phyloP scores from a whole-genome alignment of 2,888 invertebrate genomes.

The Microctonus brassicae region DNA sequence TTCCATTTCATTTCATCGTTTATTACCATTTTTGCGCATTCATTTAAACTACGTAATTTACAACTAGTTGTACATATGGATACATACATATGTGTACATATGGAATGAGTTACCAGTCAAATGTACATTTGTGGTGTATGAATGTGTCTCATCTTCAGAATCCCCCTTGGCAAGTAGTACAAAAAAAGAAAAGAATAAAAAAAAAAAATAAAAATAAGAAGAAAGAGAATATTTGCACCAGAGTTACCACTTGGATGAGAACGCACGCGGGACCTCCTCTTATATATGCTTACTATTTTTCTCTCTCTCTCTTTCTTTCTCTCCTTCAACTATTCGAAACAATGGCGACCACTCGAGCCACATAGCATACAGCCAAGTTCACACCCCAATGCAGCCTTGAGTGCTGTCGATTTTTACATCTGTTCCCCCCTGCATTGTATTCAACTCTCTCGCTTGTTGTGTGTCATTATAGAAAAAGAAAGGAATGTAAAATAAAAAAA shows the following conservation, averaged over 20 bases:
- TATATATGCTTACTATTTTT: too few species aligned
- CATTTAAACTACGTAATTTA: conserved; percentile 3
- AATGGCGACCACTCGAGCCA: conserved; percentile 21
- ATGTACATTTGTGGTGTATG: background rate
- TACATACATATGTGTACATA: background rate
- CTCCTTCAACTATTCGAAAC: conserved; percentile 13
- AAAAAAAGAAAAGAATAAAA: background rate
- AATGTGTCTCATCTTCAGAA: background rate
- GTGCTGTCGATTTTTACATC: conserved; percentile 24
- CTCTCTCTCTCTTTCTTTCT: background rate
- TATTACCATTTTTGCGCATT: conserved; percentile 19
- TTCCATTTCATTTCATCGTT: background rate
- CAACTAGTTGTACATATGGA: background rate
- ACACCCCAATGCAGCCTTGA: conserved; percentile 29
- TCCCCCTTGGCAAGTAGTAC: background rate
- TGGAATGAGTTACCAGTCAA: background rate
- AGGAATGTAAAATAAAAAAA: background rate
- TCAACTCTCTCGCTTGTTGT: background rate
- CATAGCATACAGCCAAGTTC: conserved; percentile 16
- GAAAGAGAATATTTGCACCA: background rate
- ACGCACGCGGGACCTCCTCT: background rate
- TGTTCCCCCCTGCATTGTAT: conserved; percentile 24
- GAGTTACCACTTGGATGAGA: background rate
- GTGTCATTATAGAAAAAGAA: background rate
- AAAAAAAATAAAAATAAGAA: background rate